Conservation (phyloP, 2,888 invertebrate genomes). For the Brachypterus glaber region DNA sequence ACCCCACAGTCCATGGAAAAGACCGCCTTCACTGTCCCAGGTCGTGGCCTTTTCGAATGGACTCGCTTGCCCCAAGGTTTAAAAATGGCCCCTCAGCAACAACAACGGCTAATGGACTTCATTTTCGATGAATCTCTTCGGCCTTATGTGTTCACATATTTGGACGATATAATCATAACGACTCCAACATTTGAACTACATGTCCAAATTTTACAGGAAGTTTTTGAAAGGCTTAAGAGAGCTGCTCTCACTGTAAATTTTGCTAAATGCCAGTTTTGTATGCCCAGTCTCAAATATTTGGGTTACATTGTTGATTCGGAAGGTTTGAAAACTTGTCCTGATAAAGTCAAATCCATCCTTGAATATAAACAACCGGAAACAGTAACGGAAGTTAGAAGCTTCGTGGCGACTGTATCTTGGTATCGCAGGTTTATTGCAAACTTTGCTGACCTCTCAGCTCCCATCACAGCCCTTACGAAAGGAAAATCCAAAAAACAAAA, state of each 20-base stretch:
- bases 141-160: constrained; percentile 14
- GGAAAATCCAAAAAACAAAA: constrained; percentile 7
- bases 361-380: constrained; percentile 11
- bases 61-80: constrained; percentile 16
- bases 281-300: too few species aligned
- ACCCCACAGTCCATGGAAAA: constrained; percentile 10
- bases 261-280: too few species aligned
- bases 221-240: too few species aligned
- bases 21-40: constrained; percentile 12
- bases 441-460: constrained; percentile 6
- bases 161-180: constrained; percentile 19
- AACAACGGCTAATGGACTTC: constrained; percentile 22
- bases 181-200: too few species aligned
- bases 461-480: constrained; percentile 4
- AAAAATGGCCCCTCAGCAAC: constrained; percentile 20
- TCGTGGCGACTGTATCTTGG: constrained; percentile 13
- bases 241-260: too few species aligned
- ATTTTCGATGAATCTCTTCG: constrained; percentile 18
- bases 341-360: constrained; percentile 11
- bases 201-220: too few species aligned
- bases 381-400: constrained; percentile 10
- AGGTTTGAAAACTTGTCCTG: constrained; percentile 10
- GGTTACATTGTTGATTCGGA: too few species aligned
- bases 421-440: constrained; percentile 12
- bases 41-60: constrained; percentile 17